Evolutionary conservation across 1,140 invertebrate species (phyloP).

Genomic region (Pantala flavescens): DNA sequence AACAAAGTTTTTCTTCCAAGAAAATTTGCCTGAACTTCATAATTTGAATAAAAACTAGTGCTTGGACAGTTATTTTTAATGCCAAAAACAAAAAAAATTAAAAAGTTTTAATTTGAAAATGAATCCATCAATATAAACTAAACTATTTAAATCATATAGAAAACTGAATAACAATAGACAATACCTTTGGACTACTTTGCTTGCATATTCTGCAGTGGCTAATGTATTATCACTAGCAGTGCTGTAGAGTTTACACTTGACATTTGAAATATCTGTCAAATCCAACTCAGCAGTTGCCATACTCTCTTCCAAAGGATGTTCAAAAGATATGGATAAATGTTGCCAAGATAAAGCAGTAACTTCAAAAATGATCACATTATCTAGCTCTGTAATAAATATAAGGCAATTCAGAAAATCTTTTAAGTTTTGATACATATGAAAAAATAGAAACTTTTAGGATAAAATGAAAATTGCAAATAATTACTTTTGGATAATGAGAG

Average conservation of each 20-base stretch:
- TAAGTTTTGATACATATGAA: too few species aligned
- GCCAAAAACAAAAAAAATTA: not conserved
- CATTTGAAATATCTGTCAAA: constrained; percentile 63
- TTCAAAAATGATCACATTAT: constrained; percentile 80
- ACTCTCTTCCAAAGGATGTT: constrained; percentile 84
- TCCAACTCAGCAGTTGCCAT: constrained; percentile 87
- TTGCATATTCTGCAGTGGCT: constrained; percentile 62
- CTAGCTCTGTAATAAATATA: constrained; percentile 48
- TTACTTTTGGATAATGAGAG: too few species aligned
- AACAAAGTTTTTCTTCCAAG: too few species aligned
- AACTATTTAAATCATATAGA: too few species aligned
- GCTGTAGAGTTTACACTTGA: constrained; percentile 51
- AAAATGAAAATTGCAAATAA: too few species aligned
- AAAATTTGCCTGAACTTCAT: too few species aligned
- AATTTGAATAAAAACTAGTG: too few species aligned
- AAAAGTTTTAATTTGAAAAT: too few species aligned
- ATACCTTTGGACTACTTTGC: constrained; percentile 71
- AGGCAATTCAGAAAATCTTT: too few species aligned
- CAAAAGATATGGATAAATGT: constrained; percentile 79
- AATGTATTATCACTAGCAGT: constrained; percentile 36
- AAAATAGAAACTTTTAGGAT: too few species aligned
- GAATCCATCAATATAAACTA: too few species aligned
- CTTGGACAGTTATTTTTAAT: not conserved
- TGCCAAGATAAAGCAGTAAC: constrained; percentile 79
- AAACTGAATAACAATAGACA: too few species aligned